Base-by-base conservation (phyloP, 2,888 invertebrate genomes). In the Nasonia oneida region DNA sequence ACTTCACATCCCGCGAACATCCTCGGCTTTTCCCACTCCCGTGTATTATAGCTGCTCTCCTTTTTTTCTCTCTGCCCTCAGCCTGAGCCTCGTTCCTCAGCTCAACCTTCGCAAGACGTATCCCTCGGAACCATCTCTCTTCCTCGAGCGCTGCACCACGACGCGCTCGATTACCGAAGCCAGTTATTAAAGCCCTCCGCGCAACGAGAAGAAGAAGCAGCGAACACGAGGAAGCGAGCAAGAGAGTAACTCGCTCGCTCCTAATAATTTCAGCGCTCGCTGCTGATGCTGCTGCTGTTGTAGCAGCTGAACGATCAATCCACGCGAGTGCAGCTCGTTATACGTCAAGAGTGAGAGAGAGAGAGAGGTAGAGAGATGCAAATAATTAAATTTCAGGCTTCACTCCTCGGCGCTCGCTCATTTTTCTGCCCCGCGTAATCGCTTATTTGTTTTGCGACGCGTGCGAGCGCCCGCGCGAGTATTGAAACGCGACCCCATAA, bases 151-250 rank as follows among this genome's bases (percentile, higher is more conserved):
- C 14, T 70, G 79, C 73, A 37, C 57, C 42, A 82, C 80, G 86
- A 83, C 80, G 71, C 71, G 76, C 76, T 73, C 86, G 84, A 86
- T 84, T 84, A 84, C 77, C 84, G 77, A 71, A 64, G 80, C 83
- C 77, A 29, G 71, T 86, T 83, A 86, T 86, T 86, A 86, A 83
- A 81, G 74, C 39, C 73, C 73, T 14, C 53, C 37, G 37, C 4
- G 37, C 76, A 47, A 77, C 76, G 77, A 77, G 81, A 33, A 84
- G 67, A 18, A 50, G 70, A n/a, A 64, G 47, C 37, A 12, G 42
- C 42, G 53, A 23, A n/a, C 33, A 15, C 12, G 61, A 76, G 39
- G 47, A 37, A 64, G 39, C 8, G 50, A 23, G 47, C 5, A 15
- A 78, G 47, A 5, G 14, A 78, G 47, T 29, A 12, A 29, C 50